Evolutionary conservation across 1,140 invertebrate genomes (phyloP).

Genomic region (Drosophila baimaii): DNA sequence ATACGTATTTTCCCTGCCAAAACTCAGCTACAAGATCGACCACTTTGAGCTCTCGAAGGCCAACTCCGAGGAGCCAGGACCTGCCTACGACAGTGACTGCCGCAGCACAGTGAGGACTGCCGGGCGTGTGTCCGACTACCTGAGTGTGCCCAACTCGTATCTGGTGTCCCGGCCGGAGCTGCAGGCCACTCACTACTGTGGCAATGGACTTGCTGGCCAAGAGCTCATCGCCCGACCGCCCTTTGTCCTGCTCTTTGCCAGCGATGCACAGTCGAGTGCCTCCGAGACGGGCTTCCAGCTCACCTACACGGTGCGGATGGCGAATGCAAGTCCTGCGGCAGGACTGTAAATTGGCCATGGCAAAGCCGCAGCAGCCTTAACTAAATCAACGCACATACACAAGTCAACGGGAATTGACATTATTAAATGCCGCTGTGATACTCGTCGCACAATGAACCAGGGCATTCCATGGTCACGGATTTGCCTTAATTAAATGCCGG

Average conservation of each 20-base stretch:
- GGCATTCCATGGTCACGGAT: slow-evolving; percentile 32
- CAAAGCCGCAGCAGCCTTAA: slow-evolving; percentile 35
- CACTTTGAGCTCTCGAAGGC: slow-evolving; percentile 65
- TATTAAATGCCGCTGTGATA: slow-evolving; percentile 61
- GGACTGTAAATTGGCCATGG: slow-evolving; percentile 45
- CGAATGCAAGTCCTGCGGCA: slow-evolving; percentile 8
- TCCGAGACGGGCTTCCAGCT: slow-evolving; percentile 68
- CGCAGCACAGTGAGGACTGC: slow-evolving; percentile 63
- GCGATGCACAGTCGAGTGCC: slow-evolving; percentile 67
- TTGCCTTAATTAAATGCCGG: slow-evolving; percentile 65
- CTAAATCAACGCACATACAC: slow-evolving; percentile 52
- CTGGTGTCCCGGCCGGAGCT: slow-evolving; percentile 45
- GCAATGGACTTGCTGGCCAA: slow-evolving; percentile 47
- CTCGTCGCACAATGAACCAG: slow-evolving; percentile 18
- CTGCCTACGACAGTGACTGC: slow-evolving; percentile 67
- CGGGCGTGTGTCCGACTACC: slow-evolving; percentile 63
- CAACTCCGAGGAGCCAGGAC: slow-evolving; percentile 32
- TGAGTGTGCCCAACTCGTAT: slow-evolving; percentile 62
- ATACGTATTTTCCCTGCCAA: not conserved
- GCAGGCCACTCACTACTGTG: slow-evolving; percentile 73
- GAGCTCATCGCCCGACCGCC: slow-evolving; percentile 58
- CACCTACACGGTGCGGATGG: slow-evolving; percentile 56
- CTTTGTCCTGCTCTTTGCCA: slow-evolving; percentile 67
- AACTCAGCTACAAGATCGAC: slow-evolving; percentile 59
- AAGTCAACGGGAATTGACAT: slow-evolving; percentile 56